A percentile compares a stretch with the other conserved stretches of the same genome.
These are phyloP conservation scores for Craseonycteris thonglongyai DNA, from an alignment of 2,113 vertebrate genomes.

Conservation along the genomic window DNA sequence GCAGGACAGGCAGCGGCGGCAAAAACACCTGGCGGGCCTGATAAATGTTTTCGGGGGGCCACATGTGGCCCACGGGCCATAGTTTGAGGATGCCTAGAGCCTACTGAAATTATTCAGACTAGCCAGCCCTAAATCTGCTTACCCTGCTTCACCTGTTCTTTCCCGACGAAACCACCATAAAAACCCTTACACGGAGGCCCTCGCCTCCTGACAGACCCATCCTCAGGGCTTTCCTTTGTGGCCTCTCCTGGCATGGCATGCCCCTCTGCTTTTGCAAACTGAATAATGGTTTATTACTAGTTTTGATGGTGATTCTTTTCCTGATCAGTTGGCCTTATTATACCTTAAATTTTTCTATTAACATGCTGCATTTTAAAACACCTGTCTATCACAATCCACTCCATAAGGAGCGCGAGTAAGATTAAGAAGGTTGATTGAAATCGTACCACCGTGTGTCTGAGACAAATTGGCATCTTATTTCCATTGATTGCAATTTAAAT, in stretches of 20 bases:
- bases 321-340: neutral
- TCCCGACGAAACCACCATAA: neutral
- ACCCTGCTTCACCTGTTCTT: neutral
- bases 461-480: neutral
- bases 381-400: neutral
- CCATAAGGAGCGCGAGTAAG: neutral
- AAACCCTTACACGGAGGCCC: neutral
- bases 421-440: neutral
- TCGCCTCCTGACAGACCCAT: rapidly evolving
- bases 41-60: too few relatives aligned
- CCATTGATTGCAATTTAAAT: neutral
- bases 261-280: neutral
- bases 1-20: too few relatives aligned
- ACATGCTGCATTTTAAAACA: neutral
- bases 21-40: too few relatives aligned
- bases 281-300: neutral
- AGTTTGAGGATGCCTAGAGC: too few relatives aligned
- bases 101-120: neutral
- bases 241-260: rapidly evolving
- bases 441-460: neutral
- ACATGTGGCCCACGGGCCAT: too few relatives aligned
- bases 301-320: neutral
- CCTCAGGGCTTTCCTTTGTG: rapidly evolving
- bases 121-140: neutral
- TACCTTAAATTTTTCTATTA: neutral